Base-by-base conservation (phyloP, 2,113 vertebrate genomes). In the Pavo muticus region DNA sequence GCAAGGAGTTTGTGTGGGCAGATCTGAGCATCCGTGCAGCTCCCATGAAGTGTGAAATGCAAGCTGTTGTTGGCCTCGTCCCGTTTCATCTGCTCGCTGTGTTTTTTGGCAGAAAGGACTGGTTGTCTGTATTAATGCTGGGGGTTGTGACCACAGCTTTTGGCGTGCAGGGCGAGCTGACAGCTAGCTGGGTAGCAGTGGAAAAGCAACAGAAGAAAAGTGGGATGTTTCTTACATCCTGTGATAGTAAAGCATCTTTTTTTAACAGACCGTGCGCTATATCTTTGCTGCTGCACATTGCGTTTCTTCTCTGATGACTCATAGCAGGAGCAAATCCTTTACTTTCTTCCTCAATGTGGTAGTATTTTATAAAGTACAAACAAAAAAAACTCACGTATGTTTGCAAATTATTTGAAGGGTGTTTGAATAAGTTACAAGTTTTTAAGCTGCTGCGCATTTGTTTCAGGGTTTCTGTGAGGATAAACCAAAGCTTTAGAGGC, bases 231-330 rank as follows among this genome's bases (percentile, higher is more conserved):
- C 72, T 69, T 48, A 52, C 64, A 68, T 71, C 61, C 69, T 90
- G 23, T 81, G 60, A 59, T 70, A 79, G 44, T 70, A 84, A 88
- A 91, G 32, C 32, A 27, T 86, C 65, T 67, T 67, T 45, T 75
- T 74, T 71, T 48, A 84, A 52, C 48, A 72, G 52, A 37, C 9
- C 4, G 1, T 14, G 30, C 0, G 0, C 77, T 57, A 1, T 57
- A 42, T 78, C 47, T 78, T 84, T 42, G 39, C 68, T 80, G 50
- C 63, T 79, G 37, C 70, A 40, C 0, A 0, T 72, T 57, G 76
- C 23, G 1, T 82, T 88, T 65, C 44, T 86, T 84, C 65, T 92
- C 83, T 81, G 69, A 54, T 89, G 91, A 78, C 67, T 93, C 68
- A 44, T 0, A 37, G 32, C 47, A 48, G 37, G 32, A 40, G 19